A percentile compares a stretch with the other conserved stretches of the same genome.
These are phyloP conservation scores for Exaiptasia diaphana DNA, from an alignment of 64 coral and sea anemone species.

Conservation along the genomic window DNA sequence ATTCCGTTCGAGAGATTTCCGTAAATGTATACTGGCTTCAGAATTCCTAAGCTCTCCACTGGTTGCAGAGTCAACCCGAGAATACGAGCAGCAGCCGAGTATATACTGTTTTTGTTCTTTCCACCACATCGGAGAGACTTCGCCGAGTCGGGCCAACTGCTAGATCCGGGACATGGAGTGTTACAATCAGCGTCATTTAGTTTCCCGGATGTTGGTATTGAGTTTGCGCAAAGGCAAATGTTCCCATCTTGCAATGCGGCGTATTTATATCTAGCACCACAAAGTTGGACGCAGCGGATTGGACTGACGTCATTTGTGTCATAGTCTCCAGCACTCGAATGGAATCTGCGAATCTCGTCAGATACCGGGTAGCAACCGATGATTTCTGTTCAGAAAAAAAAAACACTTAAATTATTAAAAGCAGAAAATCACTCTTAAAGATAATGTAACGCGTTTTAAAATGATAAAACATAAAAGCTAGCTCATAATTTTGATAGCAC, in stretches of 20 bases:
- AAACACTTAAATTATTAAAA: too few relatives aligned
- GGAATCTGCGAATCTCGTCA: conserved; percentile 32
- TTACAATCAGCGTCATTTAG: conserved; percentile 45
- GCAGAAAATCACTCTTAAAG: too few relatives aligned
- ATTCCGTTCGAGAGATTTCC: conserved; percentile 49
- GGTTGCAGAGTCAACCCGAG: conserved; percentile 29
- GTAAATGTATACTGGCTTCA: conserved; percentile 52
- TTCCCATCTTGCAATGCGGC: conserved; percentile 61
- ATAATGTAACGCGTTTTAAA: too few relatives aligned
- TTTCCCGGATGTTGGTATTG: conserved; percentile 38
- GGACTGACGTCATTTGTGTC: conserved; percentile 59
- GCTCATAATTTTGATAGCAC: too few relatives aligned
- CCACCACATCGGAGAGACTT: conserved; percentile 59
- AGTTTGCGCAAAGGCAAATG: conserved; percentile 67
- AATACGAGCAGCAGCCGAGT: conserved; percentile 59
- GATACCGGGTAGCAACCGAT: conserved; percentile 53
- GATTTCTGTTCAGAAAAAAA: conserved; percentile 42
- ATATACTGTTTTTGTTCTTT: conserved; percentile 48
- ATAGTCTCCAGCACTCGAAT: conserved; percentile 83
- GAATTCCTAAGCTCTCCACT: conserved; percentile 2
- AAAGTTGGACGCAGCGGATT: conserved; percentile 56
- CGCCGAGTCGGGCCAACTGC: not conserved
- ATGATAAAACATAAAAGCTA: too few relatives aligned
- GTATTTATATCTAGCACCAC: conserved; percentile 74
- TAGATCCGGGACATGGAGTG: conserved; percentile 52